These are phyloP conservation scores for Leucophenga montana DNA, from an alignment of 2,888 invertebrate genomes.

Conservation along the genomic window DNA sequence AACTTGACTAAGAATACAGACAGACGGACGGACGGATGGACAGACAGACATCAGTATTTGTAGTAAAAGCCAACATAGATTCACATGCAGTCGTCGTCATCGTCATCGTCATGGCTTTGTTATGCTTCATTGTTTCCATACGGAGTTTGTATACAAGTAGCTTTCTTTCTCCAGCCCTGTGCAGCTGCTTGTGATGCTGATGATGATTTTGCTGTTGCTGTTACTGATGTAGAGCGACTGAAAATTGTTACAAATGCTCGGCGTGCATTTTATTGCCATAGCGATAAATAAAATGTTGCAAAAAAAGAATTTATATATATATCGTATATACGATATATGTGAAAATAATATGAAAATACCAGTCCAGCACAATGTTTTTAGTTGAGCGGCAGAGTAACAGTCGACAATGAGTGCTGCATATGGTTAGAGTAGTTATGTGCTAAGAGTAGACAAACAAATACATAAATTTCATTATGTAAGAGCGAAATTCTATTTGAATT, in stretches of 20 bases:
- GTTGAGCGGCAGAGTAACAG: too few relatives aligned
- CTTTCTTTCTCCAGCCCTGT: not conserved
- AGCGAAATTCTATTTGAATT: too few relatives aligned
- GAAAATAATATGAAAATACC: slow-evolving; percentile 57
- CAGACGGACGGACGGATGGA: not conserved
- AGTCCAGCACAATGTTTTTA: not conserved
- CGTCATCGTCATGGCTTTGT: slow-evolving; percentile 26
- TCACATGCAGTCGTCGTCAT: not conserved
- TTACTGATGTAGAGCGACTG: slow-evolving; percentile 20
- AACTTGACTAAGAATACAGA: slow-evolving; percentile 59
- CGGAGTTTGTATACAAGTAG: too few relatives aligned
- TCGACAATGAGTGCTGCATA: too few relatives aligned
- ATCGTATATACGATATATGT: slow-evolving; percentile 43
- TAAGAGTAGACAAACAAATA: too few relatives aligned
- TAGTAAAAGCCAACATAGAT: not conserved
- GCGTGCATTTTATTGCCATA: slow-evolving; percentile 66
- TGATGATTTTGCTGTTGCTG: slow-evolving; percentile 17
- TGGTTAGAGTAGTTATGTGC: too few relatives aligned
- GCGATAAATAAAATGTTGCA: slow-evolving; percentile 66
- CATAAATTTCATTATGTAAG: too few relatives aligned
- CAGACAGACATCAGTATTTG: not conserved
- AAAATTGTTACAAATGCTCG: slow-evolving; percentile 66
- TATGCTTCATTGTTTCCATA: not conserved
- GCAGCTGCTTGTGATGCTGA: not conserved
- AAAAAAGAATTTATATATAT: slow-evolving; percentile 43